Evolutionary conservation across 2,888 invertebrate genomes (phyloP), one percentile per base, ranked within the genome.

Genomic region (Hypsopygia costalis): DNA sequence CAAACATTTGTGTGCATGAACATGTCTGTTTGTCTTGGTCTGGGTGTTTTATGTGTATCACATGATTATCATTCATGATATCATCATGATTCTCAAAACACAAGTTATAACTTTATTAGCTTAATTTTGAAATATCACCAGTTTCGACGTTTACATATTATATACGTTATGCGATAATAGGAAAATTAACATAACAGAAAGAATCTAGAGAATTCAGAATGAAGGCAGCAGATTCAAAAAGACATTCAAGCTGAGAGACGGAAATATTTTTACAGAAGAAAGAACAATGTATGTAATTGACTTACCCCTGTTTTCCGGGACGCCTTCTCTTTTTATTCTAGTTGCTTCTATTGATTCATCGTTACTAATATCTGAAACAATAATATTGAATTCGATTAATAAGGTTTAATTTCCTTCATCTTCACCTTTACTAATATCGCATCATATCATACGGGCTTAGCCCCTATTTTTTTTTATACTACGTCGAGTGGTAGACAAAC

Each of bases 261-360:
- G 40, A 39, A 35, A 38, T 27, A 48, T 55, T 60, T 60, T 46
- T 63, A 65, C 61, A 65, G 51, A 55, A 58, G 25, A 21, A 16
- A 31, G 11, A 20, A 33, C 33, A 38, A 43, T 16, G 16, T 16
- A n/a, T 16, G 3, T 16, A 34, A 31, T 48, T 47, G 47, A 68
- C 89, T 72, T 60, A 89, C 89, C 89, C 83, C 87, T 83, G 71
- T 89, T 89, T 71, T 85, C 88, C 47, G 81, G 81, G 53, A 81
- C 83, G 41, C 81, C 79, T 55, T 89, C 86, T 42, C 89, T 72
- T 70, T 89, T 89, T 60, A 85, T 79, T 51, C 89, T 81, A 44
- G 86, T 70, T 33, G 77, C 81, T 52, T 87, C 83, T 61, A 85
- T 74, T 53, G 68, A 55, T 58, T 82, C 81, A 45, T 82, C 76